A percentile compares a stretch with the other conserved stretches of the same genome.
These are phyloP conservation scores for Papilio helenus DNA, from an alignment of 1,140 invertebrate species.

Conservation along the genomic window DNA sequence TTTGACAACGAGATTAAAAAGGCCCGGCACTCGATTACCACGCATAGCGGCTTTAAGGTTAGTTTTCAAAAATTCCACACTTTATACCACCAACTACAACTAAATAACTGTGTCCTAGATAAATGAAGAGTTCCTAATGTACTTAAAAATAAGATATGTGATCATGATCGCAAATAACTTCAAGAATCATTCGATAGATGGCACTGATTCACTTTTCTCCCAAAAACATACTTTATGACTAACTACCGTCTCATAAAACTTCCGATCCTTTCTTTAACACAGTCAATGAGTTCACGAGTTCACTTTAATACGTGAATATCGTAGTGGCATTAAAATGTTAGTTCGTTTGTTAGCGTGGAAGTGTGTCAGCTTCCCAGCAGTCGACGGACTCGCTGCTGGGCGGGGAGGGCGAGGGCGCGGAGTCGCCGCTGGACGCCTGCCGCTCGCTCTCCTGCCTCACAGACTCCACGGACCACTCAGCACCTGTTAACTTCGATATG, in stretches of 20 bases:
- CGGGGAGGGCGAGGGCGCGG: conserved; percentile 58
- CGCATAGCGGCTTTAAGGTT: conserved; percentile 66
- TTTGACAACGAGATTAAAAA: conserved; percentile 81
- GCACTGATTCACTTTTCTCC: no score
- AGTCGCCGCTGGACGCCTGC: conserved; percentile 87
- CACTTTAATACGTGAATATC: no score
- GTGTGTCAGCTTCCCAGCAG: conserved; percentile 64
- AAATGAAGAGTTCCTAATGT: no score
- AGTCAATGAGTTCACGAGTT: background rate
- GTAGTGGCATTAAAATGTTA: background rate
- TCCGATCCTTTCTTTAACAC: no score
- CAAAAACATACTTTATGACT: no score
- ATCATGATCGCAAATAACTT: no score
- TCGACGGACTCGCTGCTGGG: conserved; percentile 72
- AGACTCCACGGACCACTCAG: conserved; percentile 94
- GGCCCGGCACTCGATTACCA: conserved; percentile 75
- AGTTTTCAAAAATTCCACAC: background rate
- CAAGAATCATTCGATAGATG: no score
- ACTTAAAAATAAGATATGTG: no score
- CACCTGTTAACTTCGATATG: conserved; percentile 95
- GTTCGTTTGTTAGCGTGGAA: conserved; percentile 53
- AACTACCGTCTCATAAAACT: no score
- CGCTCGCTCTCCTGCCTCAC: conserved; percentile 92
- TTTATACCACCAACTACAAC: background rate
- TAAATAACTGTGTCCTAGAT: background rate